phyloP scores from a whole-genome alignment of 2,113 vertebrate genomes.

The Cyphotilapia sp. region DNA sequence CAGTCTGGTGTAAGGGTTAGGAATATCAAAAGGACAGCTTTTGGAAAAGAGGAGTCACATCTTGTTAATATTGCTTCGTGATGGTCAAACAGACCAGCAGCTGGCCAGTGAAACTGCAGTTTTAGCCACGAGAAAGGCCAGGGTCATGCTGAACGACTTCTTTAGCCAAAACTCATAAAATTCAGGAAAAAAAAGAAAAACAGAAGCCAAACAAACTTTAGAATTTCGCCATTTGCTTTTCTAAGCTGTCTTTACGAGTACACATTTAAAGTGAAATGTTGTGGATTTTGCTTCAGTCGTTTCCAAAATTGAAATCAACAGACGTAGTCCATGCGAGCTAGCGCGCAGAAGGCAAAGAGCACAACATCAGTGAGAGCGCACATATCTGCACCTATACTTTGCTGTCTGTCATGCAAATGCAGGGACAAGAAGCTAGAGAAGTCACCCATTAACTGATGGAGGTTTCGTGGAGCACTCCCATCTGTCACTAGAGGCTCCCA shows the following conservation, averaged over 20 bases:
- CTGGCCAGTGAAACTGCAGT: background rate
- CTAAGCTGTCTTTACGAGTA: background rate
- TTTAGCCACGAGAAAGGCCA: background rate
- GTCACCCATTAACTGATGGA: constrained; percentile 1
- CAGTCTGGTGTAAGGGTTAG: background rate
- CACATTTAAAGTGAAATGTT: background rate
- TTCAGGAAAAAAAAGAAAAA: background rate
- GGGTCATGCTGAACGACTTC: background rate
- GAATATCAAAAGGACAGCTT: background rate
- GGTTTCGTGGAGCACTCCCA: background rate
- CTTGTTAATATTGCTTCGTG: constrained; percentile 44
- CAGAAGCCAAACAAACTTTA: background rate
- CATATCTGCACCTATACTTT: constrained; percentile 7
- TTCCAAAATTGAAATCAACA: background rate
- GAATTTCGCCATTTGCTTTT: background rate
- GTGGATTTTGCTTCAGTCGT: background rate
- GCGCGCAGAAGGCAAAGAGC: background rate
- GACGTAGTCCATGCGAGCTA: background rate
- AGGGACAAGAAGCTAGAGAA: constrained; percentile 22
- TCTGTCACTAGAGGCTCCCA: background rate
- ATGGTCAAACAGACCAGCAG: constrained; percentile 11
- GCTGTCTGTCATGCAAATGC: constrained; percentile 52
- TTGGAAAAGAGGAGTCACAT: constrained; percentile 31
- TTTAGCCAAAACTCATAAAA: background rate
- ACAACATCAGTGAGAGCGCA: background rate